Percentiles rank a stretch among this genome's conserved stretches.
Conservation (phyloP, 2,888 invertebrate genomes). For the Stomorhina lunata region DNA sequence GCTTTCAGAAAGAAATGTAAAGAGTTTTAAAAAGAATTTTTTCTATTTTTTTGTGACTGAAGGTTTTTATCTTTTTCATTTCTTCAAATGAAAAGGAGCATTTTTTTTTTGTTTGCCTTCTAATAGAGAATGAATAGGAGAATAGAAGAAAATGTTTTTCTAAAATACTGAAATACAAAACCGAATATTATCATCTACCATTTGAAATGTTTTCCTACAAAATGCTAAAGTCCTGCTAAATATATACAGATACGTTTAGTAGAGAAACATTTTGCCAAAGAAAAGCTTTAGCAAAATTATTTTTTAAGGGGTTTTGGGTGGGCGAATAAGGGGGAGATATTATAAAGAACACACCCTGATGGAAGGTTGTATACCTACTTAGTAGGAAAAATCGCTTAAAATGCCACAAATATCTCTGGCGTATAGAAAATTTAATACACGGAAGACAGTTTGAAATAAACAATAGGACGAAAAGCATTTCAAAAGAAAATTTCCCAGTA, state of each 20-base stretch:
- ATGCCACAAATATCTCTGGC: conserved; percentile 23
- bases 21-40: conserved; percentile 30
- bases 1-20: background rate
- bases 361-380: conserved; percentile 45
- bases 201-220: no score
- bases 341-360: conserved; percentile 65
- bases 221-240: no score
- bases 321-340: conserved; percentile 40
- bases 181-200: no score
- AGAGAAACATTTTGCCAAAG: no score
- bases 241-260: no score
- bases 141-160: background rate
- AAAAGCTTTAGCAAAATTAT: no score
- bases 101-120: no score
- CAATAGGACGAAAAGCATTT: background rate
- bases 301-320: no score
- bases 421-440: conserved; percentile 20
- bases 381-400: conserved; percentile 25
- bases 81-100: background rate
- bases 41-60: conserved; percentile 2
- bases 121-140: background rate
- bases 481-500: conserved; percentile 57
- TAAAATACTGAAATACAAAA: no score
- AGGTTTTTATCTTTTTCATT: conserved; percentile 24
- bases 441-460: conserved; percentile 22